These are phyloP conservation scores for Australoheros scitulus DNA, from an alignment of 2,113 vertebrate species.

Conservation along the genomic window DNA sequence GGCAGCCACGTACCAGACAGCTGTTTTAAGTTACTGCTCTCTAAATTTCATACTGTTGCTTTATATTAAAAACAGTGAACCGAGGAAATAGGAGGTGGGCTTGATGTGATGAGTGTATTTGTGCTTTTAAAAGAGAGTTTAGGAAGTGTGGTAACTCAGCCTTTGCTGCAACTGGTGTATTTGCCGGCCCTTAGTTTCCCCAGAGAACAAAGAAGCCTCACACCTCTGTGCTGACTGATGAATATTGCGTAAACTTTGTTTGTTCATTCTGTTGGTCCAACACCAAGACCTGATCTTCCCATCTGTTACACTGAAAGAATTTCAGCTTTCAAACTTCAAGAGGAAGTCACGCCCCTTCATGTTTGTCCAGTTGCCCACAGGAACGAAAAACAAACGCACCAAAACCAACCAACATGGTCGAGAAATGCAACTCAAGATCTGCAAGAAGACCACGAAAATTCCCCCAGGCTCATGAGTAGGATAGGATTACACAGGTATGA, in stretches of 20 bases:
- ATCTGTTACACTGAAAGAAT: not conserved
- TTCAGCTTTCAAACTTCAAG: conserved; percentile 6
- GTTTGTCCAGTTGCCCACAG: not conserved
- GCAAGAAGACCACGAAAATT: conserved; percentile 5
- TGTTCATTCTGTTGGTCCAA: not conserved
- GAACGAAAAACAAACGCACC: conserved; percentile 2
- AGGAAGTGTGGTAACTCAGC: not conserved
- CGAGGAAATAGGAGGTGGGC: not conserved
- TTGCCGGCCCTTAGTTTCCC: not conserved
- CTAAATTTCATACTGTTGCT: not conserved
- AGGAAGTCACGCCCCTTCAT: conserved; percentile 3
- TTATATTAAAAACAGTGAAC: not conserved
- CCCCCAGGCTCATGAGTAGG: not conserved
- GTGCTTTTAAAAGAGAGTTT: rapidly evolving
- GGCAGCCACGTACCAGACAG: not conserved
- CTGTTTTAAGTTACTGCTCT: not conserved
- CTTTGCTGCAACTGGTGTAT: not conserved
- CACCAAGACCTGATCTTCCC: not conserved
- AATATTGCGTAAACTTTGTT: not conserved
- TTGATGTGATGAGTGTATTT: not conserved
- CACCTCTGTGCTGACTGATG: not conserved
- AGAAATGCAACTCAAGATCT: conserved; percentile 2
- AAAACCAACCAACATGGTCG: not conserved
- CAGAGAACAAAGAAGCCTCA: not conserved
- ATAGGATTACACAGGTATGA: conserved; percentile 4